Evolutionary conservation across 2,797 vertebrate species (phyloP), one percentile per base, ranked within the genome.

Genomic region (Myotis vivesi): DNA sequence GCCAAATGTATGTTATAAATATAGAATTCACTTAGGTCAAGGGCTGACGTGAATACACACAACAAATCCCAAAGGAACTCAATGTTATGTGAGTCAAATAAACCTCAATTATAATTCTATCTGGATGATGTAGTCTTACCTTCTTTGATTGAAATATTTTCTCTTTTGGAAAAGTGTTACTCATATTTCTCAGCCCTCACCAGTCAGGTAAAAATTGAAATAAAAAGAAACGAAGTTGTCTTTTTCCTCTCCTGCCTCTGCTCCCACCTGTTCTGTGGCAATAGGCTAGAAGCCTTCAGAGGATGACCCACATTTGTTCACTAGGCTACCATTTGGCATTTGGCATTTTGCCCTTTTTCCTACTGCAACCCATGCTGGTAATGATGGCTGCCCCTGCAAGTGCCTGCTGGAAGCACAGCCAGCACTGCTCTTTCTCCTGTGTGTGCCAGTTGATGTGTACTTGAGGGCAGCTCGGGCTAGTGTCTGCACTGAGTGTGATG

Each of bases 171-270:
- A 88, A 84, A 84, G 23, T 25, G 22, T 85, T 62, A 11, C 25
- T 55, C 55, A 1, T 46, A 75, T 71, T n/a, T 81, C 51, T 68
- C 49, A 82, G 62, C n/a, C 51, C 68, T 95, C 57, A 82, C 19
- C 36, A 90, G 36, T 77, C 73, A 44, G 22, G 77, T 73, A 80
- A 89, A 95, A 96, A 90, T 49, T 86, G 75, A 88, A 44, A 92
- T 41, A 16, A 59, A 66, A 64, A 83, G 86, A 13, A 88, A 73
- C 41, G 57, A 44, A 92, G 88, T 51, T 41, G 0, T 36, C 17
- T 8, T 59, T 80, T 36, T 77, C n/a, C 23, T 82, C 30, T 64
- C 16, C 16, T 51, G 20, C 28, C 22, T 62, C 53, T 44, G 20
- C 6, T 0, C 57, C 62, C n/a, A 33, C 71, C 64, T 33, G 66